phyloP scores from a whole-genome alignment of 2,888 invertebrate genomes.

The Metellina segmentata region DNA sequence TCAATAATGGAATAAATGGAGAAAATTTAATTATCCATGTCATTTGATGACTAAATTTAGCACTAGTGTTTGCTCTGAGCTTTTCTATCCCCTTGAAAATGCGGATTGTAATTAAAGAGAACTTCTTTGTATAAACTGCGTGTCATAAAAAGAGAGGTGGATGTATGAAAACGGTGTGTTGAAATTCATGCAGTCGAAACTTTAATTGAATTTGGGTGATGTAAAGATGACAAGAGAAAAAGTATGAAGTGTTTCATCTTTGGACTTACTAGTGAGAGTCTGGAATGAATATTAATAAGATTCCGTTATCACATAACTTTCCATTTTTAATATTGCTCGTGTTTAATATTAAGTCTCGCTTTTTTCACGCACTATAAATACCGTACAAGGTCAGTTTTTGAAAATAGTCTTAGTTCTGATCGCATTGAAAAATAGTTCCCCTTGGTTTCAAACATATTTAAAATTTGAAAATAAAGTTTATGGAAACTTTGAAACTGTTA shows the following conservation, averaged over 20 bases:
- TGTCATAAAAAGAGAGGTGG: conserved; percentile 21
- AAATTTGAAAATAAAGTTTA: no score
- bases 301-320: no score
- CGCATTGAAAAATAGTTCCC: no score
- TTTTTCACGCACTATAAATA: no score
- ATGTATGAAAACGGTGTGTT: conserved; percentile 14
- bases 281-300: neutral
- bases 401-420: no score
- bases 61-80: conserved; percentile 52
- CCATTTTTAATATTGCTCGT: no score
- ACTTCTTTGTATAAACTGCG: conserved; percentile 41
- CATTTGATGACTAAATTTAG: conserved; percentile 51
- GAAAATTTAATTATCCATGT: conserved; percentile 66
- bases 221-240: conserved; percentile 24
- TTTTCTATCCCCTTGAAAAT: conserved; percentile 29
- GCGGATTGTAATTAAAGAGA: conserved; percentile 58
- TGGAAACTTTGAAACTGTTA: no score
- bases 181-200: conserved; percentile 24
- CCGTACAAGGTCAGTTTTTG: no score
- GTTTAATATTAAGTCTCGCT: no score
- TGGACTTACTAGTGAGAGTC: neutral
- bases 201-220: conserved; percentile 52
- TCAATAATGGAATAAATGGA: conserved; percentile 55
- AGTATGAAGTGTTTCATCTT: neutral
- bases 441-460: no score